Evolutionary conservation across 2,888 invertebrate species (phyloP), one percentile per base, ranked within the genome.

Genomic region (Drosophila nr. medialis): DNA sequence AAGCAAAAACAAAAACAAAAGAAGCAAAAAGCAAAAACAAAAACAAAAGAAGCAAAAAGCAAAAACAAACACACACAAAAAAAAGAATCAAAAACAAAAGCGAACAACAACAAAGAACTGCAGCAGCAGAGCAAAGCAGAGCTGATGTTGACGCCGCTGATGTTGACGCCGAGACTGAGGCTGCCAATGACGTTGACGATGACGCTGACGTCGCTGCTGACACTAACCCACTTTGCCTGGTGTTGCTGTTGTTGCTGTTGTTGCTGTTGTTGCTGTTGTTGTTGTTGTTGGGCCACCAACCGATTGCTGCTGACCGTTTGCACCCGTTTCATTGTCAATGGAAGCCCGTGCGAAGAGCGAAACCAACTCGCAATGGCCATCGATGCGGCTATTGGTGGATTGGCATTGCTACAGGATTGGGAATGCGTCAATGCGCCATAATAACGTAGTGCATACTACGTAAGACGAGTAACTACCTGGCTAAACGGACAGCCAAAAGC

Each of bases 171-270:
- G 34, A 59, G 45, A 38, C 1, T 30, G 42, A 48, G 34, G 34
- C 24, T 30, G 56, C 42, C 50, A 49, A 4, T 15, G 59, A 49
- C 54, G 60, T 11, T 10, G 48, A 54, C 36, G 49, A 4, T 40
- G 45, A 62, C 73, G 49, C 0, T 61, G 55, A 55, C 60, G 67
- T 34, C 56, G 75, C 53, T 56, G 68, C 63, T 80, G 82, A 86
- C 82, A 86, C 74, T 82, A 66, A 86, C 82, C 86, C 80, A 80
- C 59, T 84, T 80, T 74, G 60, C 27, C 48, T 77, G 40, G 50
- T 62, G 40, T 38, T 59, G 27, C 49, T 30, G 30, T 30, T 58
- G 30, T 53, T 62, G 62, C 50, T 62, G 40, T 38, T 59, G 27
- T 54, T 30, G 30, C 21, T 58, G 30, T 53, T 62, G 62, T 58